phyloP scores from a whole-genome alignment of 1,140 invertebrate species.

The Drosophila eugracilis region DNA sequence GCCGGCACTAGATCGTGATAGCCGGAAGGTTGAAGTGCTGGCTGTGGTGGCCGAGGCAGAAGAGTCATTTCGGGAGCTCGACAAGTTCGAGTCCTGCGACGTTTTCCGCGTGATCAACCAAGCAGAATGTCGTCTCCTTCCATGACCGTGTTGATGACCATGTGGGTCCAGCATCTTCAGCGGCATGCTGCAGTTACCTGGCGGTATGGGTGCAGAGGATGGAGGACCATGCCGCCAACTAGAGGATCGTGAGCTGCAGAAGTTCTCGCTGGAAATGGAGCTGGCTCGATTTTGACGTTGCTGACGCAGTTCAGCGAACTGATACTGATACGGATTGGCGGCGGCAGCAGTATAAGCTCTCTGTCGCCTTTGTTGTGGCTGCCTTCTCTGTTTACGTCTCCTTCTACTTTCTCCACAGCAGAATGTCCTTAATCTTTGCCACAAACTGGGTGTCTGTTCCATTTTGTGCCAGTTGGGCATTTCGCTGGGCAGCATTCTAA shows the following conservation, averaged over 20 bases:
- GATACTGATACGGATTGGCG: conserved; percentile 91
- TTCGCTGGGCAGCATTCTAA: conserved; percentile 86
- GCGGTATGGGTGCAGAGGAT: conserved; percentile 83
- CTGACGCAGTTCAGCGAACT: conserved; percentile 90
- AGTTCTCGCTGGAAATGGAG: conserved; percentile 95
- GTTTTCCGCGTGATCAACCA: conserved; percentile 95
- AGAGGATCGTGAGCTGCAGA: conserved; percentile 92
- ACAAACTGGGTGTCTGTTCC: conserved; percentile 62
- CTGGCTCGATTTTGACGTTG: conserved; percentile 91
- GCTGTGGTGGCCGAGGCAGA: conserved; percentile 93
- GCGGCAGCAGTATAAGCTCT: conserved; percentile 76
- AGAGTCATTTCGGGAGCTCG: conserved; percentile 94
- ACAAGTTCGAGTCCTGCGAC: conserved; percentile 95
- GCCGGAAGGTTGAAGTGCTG: conserved; percentile 93
- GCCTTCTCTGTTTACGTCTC: conserved; percentile 65
- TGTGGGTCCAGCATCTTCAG: conserved; percentile 89
- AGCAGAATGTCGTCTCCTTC: conserved; percentile 90
- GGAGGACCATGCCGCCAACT: conserved; percentile 91
- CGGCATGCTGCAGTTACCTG: conserved; percentile 89
- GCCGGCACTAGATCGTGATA: conserved; percentile 91
- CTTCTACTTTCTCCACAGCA: conserved; percentile 73
- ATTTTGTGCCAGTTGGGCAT: conserved; percentile 86
- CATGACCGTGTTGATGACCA: conserved; percentile 75
- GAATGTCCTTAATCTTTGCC: conserved; percentile 63
- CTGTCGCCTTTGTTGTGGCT: conserved; percentile 68